A percentile compares a stretch with the other conserved stretches of the same genome.
These are phyloP conservation scores for Drosophila cognata DNA, from an alignment of 2,888 invertebrate genomes.

Conservation along the genomic window DNA sequence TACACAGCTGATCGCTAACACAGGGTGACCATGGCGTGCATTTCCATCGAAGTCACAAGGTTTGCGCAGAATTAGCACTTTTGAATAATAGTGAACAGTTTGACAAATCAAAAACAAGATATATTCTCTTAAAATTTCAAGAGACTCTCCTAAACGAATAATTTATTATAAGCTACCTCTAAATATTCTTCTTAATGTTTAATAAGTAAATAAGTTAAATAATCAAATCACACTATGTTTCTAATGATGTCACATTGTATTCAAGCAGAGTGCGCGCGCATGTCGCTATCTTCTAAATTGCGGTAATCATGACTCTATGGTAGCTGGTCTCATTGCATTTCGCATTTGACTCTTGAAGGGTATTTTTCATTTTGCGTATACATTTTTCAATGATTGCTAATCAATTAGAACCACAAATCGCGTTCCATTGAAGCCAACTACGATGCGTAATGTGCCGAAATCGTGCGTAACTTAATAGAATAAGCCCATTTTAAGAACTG, in stretches of 20 bases:
- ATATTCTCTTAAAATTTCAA: constrained; percentile 87
- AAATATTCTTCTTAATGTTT: constrained; percentile 84
- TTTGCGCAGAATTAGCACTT: neutral
- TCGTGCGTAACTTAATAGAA: constrained; percentile 54
- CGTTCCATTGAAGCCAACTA: constrained; percentile 36
- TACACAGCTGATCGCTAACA: constrained; percentile 32
- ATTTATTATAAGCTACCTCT: constrained; percentile 88
- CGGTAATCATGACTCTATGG: constrained; percentile 3
- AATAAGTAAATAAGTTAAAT: neutral
- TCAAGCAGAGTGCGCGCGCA: neutral
- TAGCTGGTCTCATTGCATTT: constrained; percentile 59
- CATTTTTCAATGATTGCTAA: constrained; percentile 48
- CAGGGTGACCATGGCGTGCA: constrained; percentile 22
- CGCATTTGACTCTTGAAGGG: constrained; percentile 83
- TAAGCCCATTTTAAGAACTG: neutral
- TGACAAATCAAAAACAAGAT: constrained; percentile 88
- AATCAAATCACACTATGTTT: neutral
- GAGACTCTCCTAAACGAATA: constrained; percentile 90
- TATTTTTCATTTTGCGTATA: constrained; percentile 58
- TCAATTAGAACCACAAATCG: constrained; percentile 42
- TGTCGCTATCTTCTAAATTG: constrained; percentile 22
- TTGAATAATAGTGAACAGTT: constrained; percentile 87
- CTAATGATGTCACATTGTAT: constrained; percentile 29
- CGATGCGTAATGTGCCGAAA: constrained; percentile 81
- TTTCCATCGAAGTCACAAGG: neutral